These are phyloP conservation scores for Isichthys henryi DNA, from an alignment of 2,113 vertebrate species.

Conservation along the genomic window DNA sequence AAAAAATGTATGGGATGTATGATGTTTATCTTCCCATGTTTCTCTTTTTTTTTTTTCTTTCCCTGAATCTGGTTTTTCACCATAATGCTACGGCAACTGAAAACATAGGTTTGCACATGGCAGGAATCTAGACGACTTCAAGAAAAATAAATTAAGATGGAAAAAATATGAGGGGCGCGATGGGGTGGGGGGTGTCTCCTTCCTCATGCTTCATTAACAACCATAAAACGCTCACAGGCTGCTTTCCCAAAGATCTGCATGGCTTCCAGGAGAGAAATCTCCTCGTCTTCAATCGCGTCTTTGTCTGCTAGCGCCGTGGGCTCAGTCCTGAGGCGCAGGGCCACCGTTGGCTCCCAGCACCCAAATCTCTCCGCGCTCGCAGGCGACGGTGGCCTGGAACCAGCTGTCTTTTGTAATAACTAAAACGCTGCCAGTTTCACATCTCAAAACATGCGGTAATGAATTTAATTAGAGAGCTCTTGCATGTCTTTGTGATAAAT, in stretches of 20 bases:
- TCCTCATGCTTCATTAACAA: slow-evolving; percentile 1
- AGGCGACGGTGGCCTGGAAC: slow-evolving; percentile 59
- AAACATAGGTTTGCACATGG: background rate
- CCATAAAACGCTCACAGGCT: background rate
- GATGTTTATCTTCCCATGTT: background rate
- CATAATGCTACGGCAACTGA: background rate
- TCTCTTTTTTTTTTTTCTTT: too few relatives aligned
- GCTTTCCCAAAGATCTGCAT: background rate
- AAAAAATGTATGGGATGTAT: too few relatives aligned
- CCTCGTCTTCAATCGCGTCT: background rate
- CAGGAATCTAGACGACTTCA: background rate
- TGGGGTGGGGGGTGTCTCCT: background rate
- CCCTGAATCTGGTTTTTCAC: background rate
- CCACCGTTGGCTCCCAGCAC: slow-evolving; percentile 44
- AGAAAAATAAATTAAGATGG: background rate
- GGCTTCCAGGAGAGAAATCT: background rate
- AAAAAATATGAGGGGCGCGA: background rate
- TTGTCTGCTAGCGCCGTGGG: background rate
- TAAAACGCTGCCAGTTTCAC: slow-evolving; percentile 60
- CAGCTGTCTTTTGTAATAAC: slow-evolving; percentile 61
- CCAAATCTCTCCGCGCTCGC: slow-evolving; percentile 44
- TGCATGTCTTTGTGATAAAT: slow-evolving; percentile 68
- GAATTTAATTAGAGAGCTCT: slow-evolving; percentile 72
- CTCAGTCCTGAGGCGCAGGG: slow-evolving; percentile 13
- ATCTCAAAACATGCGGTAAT: slow-evolving; percentile 59